Conservation (phyloP, 2,797 vertebrate species). For the Alca torda region DNA sequence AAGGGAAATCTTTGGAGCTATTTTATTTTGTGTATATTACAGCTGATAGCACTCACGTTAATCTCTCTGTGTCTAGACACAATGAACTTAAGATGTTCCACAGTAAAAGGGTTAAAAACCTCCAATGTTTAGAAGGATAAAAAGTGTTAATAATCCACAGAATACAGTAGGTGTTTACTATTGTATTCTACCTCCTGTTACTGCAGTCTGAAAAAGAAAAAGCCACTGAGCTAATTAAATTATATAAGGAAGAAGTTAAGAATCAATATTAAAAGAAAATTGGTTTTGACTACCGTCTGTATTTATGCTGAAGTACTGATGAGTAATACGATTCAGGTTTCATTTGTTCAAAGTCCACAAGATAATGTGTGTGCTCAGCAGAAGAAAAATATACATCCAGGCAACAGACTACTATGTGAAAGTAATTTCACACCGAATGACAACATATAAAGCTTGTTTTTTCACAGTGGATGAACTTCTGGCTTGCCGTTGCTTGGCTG, state of each 20-base stretch:
- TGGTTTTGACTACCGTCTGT: neutral
- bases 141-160: neutral
- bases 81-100: neutral
- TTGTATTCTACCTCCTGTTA: neutral
- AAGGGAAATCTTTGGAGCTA: neutral
- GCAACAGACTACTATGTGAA: neutral
- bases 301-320: neutral
- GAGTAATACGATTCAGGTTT: neutral
- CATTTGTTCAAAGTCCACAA: constrained; percentile 14
- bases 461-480: neutral
- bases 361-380: neutral
- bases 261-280: neutral
- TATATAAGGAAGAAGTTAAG: neutral
- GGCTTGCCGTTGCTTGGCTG: neutral
- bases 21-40: neutral
- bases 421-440: neutral
- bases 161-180: neutral
- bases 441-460: neutral
- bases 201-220: neutral
- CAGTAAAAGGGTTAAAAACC: neutral
- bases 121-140: neutral
- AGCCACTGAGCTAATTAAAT: neutral
- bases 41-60: neutral
- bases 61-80: neutral
- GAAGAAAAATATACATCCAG: neutral